Percentiles rank a stretch among this genome's conserved stretches.
Evolutionary conservation across 1,140 invertebrate species (phyloP).

Genomic region (Lucilia sericata): DNA sequence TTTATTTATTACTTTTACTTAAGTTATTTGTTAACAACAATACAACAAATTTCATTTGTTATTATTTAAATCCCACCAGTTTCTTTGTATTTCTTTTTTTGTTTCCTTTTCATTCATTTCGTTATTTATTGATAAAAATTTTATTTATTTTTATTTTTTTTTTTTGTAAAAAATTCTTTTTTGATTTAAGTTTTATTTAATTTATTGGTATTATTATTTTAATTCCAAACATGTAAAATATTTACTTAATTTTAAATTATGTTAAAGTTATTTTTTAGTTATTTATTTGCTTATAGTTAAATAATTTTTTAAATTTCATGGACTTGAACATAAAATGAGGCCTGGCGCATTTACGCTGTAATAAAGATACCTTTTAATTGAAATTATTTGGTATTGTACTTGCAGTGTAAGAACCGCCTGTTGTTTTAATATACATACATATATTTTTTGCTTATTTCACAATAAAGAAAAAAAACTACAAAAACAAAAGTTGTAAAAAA

Average conservation of each 20-base stretch:
- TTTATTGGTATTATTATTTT: constrained; percentile 29
- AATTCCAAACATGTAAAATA: not conserved
- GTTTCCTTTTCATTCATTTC: not conserved
- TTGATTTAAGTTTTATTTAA: constrained; percentile 4
- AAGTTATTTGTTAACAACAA: too few relatives aligned
- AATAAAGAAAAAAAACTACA: constrained; percentile 15
- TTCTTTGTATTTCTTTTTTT: not conserved
- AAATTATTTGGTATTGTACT: not conserved
- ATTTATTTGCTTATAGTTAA: constrained; percentile 38
- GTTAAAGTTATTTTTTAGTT: constrained; percentile 38
- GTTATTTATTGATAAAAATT: not conserved
- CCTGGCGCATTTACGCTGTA: not conserved
- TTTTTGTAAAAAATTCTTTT: constrained; percentile 5
- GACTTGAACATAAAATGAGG: constrained; percentile 8
- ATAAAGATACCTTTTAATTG: not conserved
- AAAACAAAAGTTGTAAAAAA: not conserved
- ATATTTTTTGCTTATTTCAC: not conserved
- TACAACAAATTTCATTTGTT: too few relatives aligned
- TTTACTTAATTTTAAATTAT: constrained; percentile 14
- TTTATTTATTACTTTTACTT: too few relatives aligned
- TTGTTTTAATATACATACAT: not conserved
- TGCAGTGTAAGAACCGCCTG: not conserved
- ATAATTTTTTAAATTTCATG: not conserved
- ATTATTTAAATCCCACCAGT: not conserved
- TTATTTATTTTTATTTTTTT: not conserved